Evolutionary conservation across 1,140 invertebrate genomes (phyloP), one percentile per base, ranked within the genome.

Genomic region (Hypothenemus hampei): DNA sequence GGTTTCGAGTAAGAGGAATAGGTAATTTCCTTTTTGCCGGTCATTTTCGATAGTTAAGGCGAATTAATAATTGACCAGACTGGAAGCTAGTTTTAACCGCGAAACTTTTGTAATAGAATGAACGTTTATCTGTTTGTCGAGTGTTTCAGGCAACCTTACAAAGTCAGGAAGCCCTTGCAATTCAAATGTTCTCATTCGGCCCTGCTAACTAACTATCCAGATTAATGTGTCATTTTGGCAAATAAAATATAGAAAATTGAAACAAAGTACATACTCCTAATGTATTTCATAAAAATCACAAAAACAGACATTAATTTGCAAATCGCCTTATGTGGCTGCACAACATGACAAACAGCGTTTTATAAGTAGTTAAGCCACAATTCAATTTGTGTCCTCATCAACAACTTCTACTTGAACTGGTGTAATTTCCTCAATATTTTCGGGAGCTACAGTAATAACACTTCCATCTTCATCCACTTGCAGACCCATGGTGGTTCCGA

Each of bases 401-500:
- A 15, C 20, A 16, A 16, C 20, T 8, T 13, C 43, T 10, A 45
- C 43, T 16, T 31, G n/a, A 13, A 31, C 24, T 7, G 43, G 43
- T n/a, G 22, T 45, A 11, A 45, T 15, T 29, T 45, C 47, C 24
- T 50, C 47, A n/a, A 26, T 37, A 22, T 19, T 19, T 10, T 50
- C 47, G 0, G 47, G 47, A 35, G 29, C n/a, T 16, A 33, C 39
- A 3, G 39, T 45, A 10, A 46, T 45, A 8, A 51, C 24, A 29
- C 57, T 67, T 46, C 78, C 78, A 62, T 83, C 83, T 55, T 85
- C 81, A 57, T 84, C 82, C 3, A 90, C 77, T 54, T 82, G 80
- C 16, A 91, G 73, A 23, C 90, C 89, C 46, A 93, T 89, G 15
- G 87, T 88, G n/a, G 86, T 85, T 3, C 88, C 87, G 23, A 93